Percentiles rank a stretch among this genome's conserved stretches.
These are phyloP conservation scores for Lophochroa leadbeateri DNA, from an alignment of 2,113 vertebrate genomes.

Conservation along the genomic window DNA sequence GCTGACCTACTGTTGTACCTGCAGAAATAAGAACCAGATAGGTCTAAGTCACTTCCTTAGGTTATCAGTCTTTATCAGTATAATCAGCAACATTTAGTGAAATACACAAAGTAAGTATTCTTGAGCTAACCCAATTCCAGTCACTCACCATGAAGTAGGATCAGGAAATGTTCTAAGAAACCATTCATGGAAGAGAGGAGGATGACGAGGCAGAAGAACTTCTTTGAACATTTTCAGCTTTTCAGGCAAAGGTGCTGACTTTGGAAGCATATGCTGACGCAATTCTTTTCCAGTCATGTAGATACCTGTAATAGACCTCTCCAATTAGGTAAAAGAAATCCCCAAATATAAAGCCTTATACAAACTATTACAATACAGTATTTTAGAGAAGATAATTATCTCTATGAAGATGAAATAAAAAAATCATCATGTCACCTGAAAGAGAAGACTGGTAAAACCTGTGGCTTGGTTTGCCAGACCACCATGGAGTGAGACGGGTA, in stretches of 20 bases:
- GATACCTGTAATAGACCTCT: conserved; percentile 76
- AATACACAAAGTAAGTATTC: neutral
- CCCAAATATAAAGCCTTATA: neutral
- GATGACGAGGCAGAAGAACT: conserved; percentile 90
- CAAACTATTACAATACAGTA: neutral
- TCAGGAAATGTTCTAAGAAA: conserved; percentile 95
- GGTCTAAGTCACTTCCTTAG: neutral
- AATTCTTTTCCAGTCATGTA: conserved; percentile 93
- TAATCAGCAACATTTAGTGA: neutral
- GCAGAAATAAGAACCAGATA: neutral
- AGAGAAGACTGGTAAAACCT: neutral
- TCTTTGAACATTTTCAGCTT: conserved; percentile 91
- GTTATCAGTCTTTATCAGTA: neutral
- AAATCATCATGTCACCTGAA: neutral
- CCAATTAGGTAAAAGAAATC: neutral
- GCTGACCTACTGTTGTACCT: conserved; percentile 98
- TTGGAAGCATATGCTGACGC: conserved; percentile 91
- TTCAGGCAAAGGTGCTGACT: conserved; percentile 85
- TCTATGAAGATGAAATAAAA: neutral
- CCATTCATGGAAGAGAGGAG: conserved; percentile 94
- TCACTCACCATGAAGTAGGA: conserved; percentile 90
- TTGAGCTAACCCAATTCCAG: neutral
- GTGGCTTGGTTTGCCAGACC: neutral
- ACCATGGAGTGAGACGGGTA: neutral
- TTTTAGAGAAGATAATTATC: neutral